Percentiles rank a stretch among this genome's conserved stretches.
phyloP scores from a whole-genome alignment of 2,113 vertebrate genomes.

The Apteryx mantelli region DNA sequence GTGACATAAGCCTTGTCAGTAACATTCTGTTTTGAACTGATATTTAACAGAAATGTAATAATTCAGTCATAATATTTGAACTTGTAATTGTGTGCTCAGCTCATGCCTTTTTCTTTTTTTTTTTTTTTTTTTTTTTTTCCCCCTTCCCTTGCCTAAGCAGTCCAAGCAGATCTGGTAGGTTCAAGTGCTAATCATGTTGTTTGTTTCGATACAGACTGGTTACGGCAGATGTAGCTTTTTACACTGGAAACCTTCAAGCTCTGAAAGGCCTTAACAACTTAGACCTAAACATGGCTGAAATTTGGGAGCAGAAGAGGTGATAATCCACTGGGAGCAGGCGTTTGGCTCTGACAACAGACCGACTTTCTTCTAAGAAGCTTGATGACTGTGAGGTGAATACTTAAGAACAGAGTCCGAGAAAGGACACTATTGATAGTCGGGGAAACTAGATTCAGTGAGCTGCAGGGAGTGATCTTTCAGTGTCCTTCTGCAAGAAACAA shows the following conservation, averaged over 20 bases:
- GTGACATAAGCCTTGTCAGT: background rate
- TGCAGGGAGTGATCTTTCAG: constrained; percentile 57
- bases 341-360: constrained; percentile 49
- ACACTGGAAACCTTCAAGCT: constrained; percentile 94
- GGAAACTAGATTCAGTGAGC: constrained; percentile 54
- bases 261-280: constrained; percentile 91
- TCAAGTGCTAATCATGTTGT: background rate
- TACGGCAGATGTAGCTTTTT: constrained; percentile 96
- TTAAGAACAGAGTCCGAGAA: constrained; percentile 34
- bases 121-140: too few species aligned
- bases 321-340: constrained; percentile 53
- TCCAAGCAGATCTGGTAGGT: accelerated
- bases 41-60: background rate
- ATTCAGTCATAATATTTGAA: background rate
- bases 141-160: background rate
- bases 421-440: constrained; percentile 8
- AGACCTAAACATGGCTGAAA: constrained; percentile 95
- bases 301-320: constrained; percentile 99
- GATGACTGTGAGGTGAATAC: constrained; percentile 47
- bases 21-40: background rate
- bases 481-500: constrained; percentile 68
- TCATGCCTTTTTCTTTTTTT: background rate
- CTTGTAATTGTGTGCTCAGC: accelerated
- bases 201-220: constrained; percentile 83
- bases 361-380: constrained; percentile 35